Base-by-base conservation (phyloP, 2,113 vertebrate genomes). In the Oreotragus oreotragus region DNA sequence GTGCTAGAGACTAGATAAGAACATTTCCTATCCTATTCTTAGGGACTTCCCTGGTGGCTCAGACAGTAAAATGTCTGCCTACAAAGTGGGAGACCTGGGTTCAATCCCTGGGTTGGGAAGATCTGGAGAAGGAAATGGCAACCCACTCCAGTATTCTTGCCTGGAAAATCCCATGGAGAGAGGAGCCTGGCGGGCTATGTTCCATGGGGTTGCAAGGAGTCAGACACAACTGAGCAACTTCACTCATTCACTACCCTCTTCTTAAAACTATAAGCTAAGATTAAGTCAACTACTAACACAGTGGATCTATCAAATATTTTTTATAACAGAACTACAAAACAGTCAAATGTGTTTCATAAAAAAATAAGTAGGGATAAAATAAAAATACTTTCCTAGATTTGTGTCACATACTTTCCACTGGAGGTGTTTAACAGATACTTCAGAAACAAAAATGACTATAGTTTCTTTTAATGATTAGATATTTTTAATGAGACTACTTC, bases 401-500 rank as follows among this genome's bases (percentile, higher is more conserved):
- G 23, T 16, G 27, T 4, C 90, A 87, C 89, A 53, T 39, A 49
- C 43, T 94, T 58, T 70, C 47, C 14, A 73, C 1, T 53, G 57
- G 39, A 84, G n/a, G 16, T 70, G 1, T 5, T 93, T 87, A 96
- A 83, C 7, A 89, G 66, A 76, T 45, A 88, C 36, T 87, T 81
- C 43, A 83, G 94, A 88, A 96, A 84, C 17, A 28, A 45, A 97
- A 91, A 60, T 92, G n/a, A 90, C 13, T 76, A 90, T 4, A 43
- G 17, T 55, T 58, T 94, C 53, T 88, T 94, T 86, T 70, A 84
- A 51, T 58, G 53, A 60, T 66, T 84, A 94, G 53, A 23, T 80
- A 87, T 83, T 94, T 91, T 91, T 77, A 93, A 83, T 88, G 62
- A 97, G 70, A 94, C 23, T 86, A 64, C 39, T 62, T 89, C 25